Evolutionary conservation across 2,888 invertebrate species (phyloP), one percentile per base, ranked within the genome.

Genomic region (Epicampocera succincta): DNA sequence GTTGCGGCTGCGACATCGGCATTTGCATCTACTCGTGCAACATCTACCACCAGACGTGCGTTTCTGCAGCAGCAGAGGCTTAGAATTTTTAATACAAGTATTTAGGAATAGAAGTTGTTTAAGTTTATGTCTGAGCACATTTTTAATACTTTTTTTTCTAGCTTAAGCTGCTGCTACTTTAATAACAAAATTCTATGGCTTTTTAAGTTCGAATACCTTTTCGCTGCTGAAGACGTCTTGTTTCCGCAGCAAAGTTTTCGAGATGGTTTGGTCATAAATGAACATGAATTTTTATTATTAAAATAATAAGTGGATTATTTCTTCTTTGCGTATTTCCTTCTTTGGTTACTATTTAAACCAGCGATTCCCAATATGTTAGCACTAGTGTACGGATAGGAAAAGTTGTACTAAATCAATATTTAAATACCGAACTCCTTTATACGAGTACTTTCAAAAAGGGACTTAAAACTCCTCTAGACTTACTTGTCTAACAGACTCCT

Each of bases 51-150:
- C 46, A 19, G 38, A 19, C 80, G 80, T 81, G 80, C 52, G 56
- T 63, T n/a, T 68, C 17, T 38, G 61, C 40, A 72, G 68, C 13
- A 33, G 61, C n/a, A 50, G 66, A 76, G 76, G 76, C 72, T 81
- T 81, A 73, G 13, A 63, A 71, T 40, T 65, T 50, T 15, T 63
- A 46, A 76, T 61, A 54, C 42, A 21, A 19, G 4, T 17, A 52
- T 68, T 61, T 69, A 65, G 48, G 33, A 56, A 38, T 61, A 15
- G 50, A 52, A 33, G 9, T 33, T 52, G 29, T 19, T 44, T 17
- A 52, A 68, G 52, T 60, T 61, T 61, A 38, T 76, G 68, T 44
- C 61, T 46, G 66, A 33, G 68, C 68, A 76, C 69, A 68, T 69
- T 68, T 61, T 61, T 46, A 46, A 61, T 61, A 44, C 19, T 61